These are phyloP conservation scores for Diaperis boleti DNA, from an alignment of 2,888 invertebrate genomes.

Conservation along the genomic window DNA sequence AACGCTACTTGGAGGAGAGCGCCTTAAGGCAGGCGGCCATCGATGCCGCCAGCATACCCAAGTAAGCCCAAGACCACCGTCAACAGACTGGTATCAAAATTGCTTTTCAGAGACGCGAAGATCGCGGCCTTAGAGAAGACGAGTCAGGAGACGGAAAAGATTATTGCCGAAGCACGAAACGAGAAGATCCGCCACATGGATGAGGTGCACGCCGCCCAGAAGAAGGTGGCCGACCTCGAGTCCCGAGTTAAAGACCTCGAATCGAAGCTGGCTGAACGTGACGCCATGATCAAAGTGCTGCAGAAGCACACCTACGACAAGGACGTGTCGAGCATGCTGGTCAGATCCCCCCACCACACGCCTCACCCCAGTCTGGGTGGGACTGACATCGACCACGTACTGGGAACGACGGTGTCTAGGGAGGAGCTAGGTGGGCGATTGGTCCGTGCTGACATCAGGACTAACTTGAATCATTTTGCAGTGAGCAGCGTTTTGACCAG, in stretches of 20 bases:
- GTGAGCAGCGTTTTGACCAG: constrained; percentile 72
- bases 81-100: constrained; percentile 9
- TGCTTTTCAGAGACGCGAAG: constrained; percentile 78
- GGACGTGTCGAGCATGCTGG: constrained; percentile 71
- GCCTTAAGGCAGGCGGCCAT: constrained; percentile 84
- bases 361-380: constrained; percentile 68
- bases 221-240: constrained; percentile 87
- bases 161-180: constrained; percentile 87
- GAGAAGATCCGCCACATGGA: constrained; percentile 92
- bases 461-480: constrained; percentile 52
- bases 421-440: constrained; percentile 65
- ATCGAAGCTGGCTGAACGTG: constrained; percentile 88
- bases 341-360: constrained; percentile 67
- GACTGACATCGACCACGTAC: constrained; percentile 66
- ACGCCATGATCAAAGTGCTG: constrained; percentile 90
- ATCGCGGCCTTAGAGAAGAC: constrained; percentile 87
- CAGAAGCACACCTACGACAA: constrained; percentile 84
- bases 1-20: constrained; percentile 85
- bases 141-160: constrained; percentile 84
- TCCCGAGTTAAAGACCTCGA: constrained; percentile 88
- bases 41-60: constrained; percentile 82
- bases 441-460: background rate
- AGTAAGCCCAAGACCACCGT: constrained; percentile 68
- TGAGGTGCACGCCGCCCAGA: constrained; percentile 86
- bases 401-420: constrained; percentile 65